Base-by-base conservation (phyloP, 2,888 invertebrate species). In the Blastobasis lacticolella region DNA sequence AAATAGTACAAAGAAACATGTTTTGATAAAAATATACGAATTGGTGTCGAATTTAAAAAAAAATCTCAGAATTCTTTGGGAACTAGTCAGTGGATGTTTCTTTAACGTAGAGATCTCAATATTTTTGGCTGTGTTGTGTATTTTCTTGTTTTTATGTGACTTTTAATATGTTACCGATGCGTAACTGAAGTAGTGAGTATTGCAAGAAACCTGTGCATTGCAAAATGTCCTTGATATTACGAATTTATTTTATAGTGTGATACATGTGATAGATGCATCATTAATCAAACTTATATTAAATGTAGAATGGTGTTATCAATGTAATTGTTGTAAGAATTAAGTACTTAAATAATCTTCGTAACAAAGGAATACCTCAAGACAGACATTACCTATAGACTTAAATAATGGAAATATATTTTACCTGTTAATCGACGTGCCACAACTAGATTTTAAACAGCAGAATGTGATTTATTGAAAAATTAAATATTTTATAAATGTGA, bases 401-500 rank as follows among this genome's bases (percentile, higher is more conserved):
- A 45, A 38, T 41, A 41, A 51, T 38, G 10, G 49, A 40, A 45
- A 51, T 49, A 45, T 51, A 54, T 74, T 51, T 79, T 80, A 75
- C 68, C 71, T 80, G 81, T 85, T 85, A 77, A 80, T 79, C 68
- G 62, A 82, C 78, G 86, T 87, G 86, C 86, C 86, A 86, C 82
- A 73, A 72, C 71, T 82, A 80, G 76, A 75, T 75, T 76, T 73
- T 81, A 75, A 75, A 78, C 75, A 75, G 78, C 74, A 75, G 73
- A 78, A 71, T 79, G 82, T 82, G 80, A 82, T 84, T 82, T 84
- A 81, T 82, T 81, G 71, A 77, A 75, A 82, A 81, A 23, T 23
- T 82, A 83, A 80, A 83, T 82, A 84, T 86, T 86, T 86, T 86
- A 86, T 85, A 81, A 86, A 85, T 84, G 85, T 23, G 23, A 23